Evolutionary conservation across 2,888 invertebrate genomes (phyloP), one percentile per base, ranked within the genome.

Genomic region (Drosophila quinaria): DNA sequence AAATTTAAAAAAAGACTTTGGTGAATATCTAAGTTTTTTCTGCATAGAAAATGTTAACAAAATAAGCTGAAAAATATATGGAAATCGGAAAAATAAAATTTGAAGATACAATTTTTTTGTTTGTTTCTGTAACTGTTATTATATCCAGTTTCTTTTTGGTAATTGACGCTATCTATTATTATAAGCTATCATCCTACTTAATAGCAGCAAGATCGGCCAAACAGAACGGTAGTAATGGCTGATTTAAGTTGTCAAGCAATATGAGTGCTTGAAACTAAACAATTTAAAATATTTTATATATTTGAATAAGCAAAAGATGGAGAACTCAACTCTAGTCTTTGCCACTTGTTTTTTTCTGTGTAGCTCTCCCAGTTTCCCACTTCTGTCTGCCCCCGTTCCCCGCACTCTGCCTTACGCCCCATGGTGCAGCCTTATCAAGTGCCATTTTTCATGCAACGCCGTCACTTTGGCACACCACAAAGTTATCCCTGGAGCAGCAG

Each of bases 361-460:
- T 29, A 31, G 15, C 11, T 29, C 4, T 29, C 11, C 37, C 9
- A 17, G 11, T 54, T 46, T 44, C 35, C 39, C 15, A 31, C n/a
- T 8, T 19, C n/a, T 4, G 3, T 4, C 59, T 37, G 5, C 1
- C 4, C n/a, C 29, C 25, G 25, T 25, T 25, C 25, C 25, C 25
- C 5, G 25, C 46, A 4, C 11, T 13, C 46, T 3, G 15, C 17
- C 42, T 29, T 52, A 56, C 60, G 6, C 4, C 44, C 39, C 37
- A 19, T 25, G 52, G 31, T 29, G 22, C 31, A 13, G 67, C 56
- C 81, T 86, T 88, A 88, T 85, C 89, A 85, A 85, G 84, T 88
- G 84, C 79, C 89, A 88, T 85, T 85, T 85, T 86, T 88, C 87
- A 85, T 88, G 87, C 84, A 87, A 82, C 70, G 73, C 76, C 74